phyloP scores from a whole-genome alignment of 2,113 vertebrate genomes.

The Pampusana beccarii region DNA sequence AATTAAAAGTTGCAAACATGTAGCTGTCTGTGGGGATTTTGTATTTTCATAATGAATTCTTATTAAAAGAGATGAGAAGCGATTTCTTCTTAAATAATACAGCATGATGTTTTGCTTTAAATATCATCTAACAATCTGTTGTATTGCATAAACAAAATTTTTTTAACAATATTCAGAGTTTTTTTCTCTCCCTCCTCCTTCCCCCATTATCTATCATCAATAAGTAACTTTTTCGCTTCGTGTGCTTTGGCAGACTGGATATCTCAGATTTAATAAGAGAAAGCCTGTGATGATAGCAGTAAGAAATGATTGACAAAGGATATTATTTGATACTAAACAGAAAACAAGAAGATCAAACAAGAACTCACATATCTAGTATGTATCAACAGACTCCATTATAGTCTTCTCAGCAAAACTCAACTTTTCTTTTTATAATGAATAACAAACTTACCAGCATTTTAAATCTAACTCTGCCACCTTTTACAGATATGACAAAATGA shows the following conservation, averaged over 20 bases:
- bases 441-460: not conserved
- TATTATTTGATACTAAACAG: not conserved
- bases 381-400: not conserved
- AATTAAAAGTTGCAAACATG: not conserved
- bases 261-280: slow-evolving; percentile 7
- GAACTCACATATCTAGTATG: not conserved
- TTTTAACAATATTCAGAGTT: not conserved
- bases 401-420: not conserved
- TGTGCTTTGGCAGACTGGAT: not conserved
- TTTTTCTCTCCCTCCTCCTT: not conserved
- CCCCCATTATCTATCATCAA: not conserved
- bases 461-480: not conserved
- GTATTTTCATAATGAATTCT: not conserved
- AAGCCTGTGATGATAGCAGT: not conserved
- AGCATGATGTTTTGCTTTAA: not conserved
- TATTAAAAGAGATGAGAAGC: not conserved
- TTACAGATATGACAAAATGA: not conserved
- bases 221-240: not conserved
- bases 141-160: not conserved
- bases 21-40: not conserved
- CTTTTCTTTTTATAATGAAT: not conserved
- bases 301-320: not conserved
- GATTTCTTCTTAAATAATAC: not conserved
- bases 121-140: not conserved
- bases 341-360: not conserved